These are phyloP conservation scores for Adelges cooleyi DNA, from an alignment of 1,140 invertebrate genomes.

Conservation along the genomic window DNA sequence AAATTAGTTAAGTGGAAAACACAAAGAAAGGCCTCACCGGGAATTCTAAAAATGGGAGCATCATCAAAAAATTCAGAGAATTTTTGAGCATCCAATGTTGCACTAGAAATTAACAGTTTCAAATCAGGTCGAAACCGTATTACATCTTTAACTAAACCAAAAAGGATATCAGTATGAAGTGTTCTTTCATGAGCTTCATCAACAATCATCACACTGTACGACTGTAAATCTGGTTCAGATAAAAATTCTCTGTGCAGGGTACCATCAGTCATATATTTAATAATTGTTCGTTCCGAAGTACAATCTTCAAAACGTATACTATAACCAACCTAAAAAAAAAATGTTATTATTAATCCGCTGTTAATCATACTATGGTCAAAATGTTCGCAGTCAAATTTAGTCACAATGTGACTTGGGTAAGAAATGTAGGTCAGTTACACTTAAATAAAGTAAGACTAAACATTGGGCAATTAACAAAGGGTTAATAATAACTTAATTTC, in stretches of 20 bases:
- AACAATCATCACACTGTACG: constrained; percentile 88
- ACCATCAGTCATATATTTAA: constrained; percentile 99
- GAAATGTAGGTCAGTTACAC: no score
- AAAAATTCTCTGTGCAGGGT: constrained; percentile 95
- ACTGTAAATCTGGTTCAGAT: constrained; percentile 79
- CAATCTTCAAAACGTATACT: constrained; percentile 71
- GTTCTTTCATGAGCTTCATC: constrained; percentile 99
- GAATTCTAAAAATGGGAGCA: constrained; percentile 95
- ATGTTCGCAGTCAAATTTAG: no score
- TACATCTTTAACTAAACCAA: constrained; percentile 97
- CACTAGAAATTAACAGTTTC: constrained; percentile 94
- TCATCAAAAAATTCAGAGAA: constrained; percentile 98
- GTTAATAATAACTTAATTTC: no score
- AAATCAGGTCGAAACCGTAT: constrained; percentile 85
- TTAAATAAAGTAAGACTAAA: no score
- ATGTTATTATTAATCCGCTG: no score
- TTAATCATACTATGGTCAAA: no score
- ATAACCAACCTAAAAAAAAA: constrained; percentile 57
- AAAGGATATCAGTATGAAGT: constrained; percentile 94
- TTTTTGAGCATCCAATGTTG: constrained; percentile 95
- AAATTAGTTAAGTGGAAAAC: no score
- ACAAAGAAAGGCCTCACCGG: constrained; percentile 44
- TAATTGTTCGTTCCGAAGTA: constrained; percentile 56
- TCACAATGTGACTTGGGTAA: no score
- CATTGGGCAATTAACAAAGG: no score